phyloP scores from a whole-genome alignment of 2,888 invertebrate species.

The Oxycera nigricornis region DNA sequence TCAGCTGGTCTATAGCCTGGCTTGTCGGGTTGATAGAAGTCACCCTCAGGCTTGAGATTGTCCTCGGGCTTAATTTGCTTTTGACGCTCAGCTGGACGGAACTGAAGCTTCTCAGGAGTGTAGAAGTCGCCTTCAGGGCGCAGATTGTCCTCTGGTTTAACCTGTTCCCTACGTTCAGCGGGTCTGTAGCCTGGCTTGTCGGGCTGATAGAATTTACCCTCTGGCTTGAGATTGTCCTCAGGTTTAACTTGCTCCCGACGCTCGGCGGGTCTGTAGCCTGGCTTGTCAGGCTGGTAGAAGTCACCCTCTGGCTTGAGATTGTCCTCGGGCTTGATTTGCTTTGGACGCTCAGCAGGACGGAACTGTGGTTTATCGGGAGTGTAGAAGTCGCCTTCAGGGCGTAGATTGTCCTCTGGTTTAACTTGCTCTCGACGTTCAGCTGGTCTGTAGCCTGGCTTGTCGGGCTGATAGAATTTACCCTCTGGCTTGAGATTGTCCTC shows the following conservation, averaged over 20 bases:
- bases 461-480: conserved; percentile 60
- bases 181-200: conserved; percentile 62
- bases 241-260: conserved; percentile 56
- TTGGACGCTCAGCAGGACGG: conserved; percentile 59
- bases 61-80: conserved; percentile 60
- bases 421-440: conserved; percentile 63
- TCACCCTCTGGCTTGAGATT: conserved; percentile 62
- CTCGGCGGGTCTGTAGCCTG: conserved; percentile 60
- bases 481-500: conserved; percentile 66
- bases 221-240: conserved; percentile 63
- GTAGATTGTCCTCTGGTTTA: conserved; percentile 61
- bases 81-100: conserved; percentile 63
- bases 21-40: conserved; percentile 59
- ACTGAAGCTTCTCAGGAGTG: conserved; percentile 61
- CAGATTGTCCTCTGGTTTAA: conserved; percentile 65
- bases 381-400: conserved; percentile 64
- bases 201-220: conserved; percentile 65
- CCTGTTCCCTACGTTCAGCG: conserved; percentile 63
- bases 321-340: conserved; percentile 60
- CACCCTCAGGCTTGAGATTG: conserved; percentile 64
- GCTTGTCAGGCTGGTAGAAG: conserved; percentile 57
- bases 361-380: conserved; percentile 57
- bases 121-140: conserved; percentile 66
- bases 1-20: conserved; percentile 66
- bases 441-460: conserved; percentile 56